Conservation (phyloP, 2,113 vertebrate genomes). For the Takifugu flavidus region DNA sequence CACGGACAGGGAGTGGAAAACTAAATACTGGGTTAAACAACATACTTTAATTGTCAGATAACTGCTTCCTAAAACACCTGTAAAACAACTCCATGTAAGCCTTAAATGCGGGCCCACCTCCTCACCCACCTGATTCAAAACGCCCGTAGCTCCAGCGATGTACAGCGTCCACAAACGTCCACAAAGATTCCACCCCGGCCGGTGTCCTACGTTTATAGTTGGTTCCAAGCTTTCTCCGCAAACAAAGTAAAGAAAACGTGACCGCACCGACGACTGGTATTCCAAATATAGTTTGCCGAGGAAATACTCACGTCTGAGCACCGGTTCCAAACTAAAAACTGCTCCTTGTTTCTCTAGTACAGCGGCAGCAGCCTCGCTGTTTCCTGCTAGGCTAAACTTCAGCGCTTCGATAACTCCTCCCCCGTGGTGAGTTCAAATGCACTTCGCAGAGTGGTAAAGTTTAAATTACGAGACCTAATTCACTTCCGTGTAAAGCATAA, state of each 20-base stretch:
- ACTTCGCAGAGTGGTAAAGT: constrained; percentile 14
- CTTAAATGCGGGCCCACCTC: constrained; percentile 45
- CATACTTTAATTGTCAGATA: neutral
- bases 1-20: neutral
- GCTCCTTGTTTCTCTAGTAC: constrained; percentile 20
- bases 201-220: constrained; percentile 9
- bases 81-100: constrained; percentile 12
- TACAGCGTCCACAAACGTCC: constrained; percentile 38
- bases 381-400: constrained; percentile 71
- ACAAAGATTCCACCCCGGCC: constrained; percentile 23
- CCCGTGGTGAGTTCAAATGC: constrained; percentile 45
- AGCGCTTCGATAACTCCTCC: constrained; percentile 60
- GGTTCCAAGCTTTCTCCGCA: neutral
- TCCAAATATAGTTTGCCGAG: neutral
- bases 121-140: constrained; percentile 71
- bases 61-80: constrained; percentile 47
- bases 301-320: neutral
- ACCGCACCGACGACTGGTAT: neutral
- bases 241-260: neutral
- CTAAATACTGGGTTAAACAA: constrained; percentile 1
- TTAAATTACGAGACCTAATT: neutral
- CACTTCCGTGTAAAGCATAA: constrained; percentile 6
- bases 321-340: neutral
- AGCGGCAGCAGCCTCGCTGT: constrained; percentile 43
- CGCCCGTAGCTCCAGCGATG: constrained; percentile 47